Evolutionary conservation across 2,797 vertebrate species (phyloP), one percentile per base, ranked within the genome.

Genomic region (Trachops cirrhosus): DNA sequence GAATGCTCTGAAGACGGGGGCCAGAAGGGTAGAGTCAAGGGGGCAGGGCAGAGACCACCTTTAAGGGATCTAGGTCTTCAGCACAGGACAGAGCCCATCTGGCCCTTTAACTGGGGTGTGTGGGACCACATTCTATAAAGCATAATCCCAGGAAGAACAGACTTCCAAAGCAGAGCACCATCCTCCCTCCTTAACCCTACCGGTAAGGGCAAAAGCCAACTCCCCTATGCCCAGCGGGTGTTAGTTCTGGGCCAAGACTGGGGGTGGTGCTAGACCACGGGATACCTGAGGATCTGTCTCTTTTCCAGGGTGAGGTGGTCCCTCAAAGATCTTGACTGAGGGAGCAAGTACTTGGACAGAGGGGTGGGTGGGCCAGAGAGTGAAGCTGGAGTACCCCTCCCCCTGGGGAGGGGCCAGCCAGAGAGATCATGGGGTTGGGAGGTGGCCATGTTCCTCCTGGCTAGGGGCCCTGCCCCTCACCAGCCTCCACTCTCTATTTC

Each of bases 401-500:
- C 64, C 21, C 39, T 24, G 54, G 77, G 89, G 71, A 78, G 64
- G 64, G 74, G 44, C 75, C 94, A 89, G 54, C 62, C 46, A 86
- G 90, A 87, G 92, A 96, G 94, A 41, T 91, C 85, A 80, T 24
- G 26, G 68, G 64, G 37, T 86, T 80, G 91, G 79, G 92, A 96
- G 88, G 50, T 48, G 74, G 71, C 75, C 68, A 50, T 6, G 12
- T 22, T 48, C 73, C 54, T 74, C 83, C 85, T 85, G 92, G 68
- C 78, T 91, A 91, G 93, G 80, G 74, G 75, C 89, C 95, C 71
- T 22, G 74, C 73, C 95, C 90, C 19, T 77, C 92, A 37, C 82
- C 41, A 70, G 95, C 89, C 93, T 93, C 98, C 99, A 99, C 98
- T 99, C 93, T 94, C 99, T 99, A 99, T 98, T 99, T 99, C 97